Evolutionary conservation across 1,140 invertebrate genomes (phyloP).

Genomic region (Caligus rogercresseyi): DNA sequence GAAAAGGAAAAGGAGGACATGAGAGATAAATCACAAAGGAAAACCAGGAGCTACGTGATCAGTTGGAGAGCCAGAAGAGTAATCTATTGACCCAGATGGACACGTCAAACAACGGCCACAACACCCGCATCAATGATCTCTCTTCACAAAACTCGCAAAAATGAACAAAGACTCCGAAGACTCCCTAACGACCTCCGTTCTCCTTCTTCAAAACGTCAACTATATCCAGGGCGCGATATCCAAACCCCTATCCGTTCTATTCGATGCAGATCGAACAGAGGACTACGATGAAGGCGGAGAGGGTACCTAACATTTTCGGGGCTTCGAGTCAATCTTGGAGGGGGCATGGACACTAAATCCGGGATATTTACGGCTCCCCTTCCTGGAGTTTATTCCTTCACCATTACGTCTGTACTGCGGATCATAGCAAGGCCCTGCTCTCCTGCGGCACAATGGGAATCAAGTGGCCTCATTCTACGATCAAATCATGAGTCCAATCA

Average conservation of each 20-base stretch:
- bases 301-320: constrained; percentile 16
- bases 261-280: constrained; percentile 14
- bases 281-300: constrained; percentile 16
- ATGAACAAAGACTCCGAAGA: neutral
- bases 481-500: constrained; percentile 20
- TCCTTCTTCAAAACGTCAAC: neutral
- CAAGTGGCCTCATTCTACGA: constrained; percentile 19
- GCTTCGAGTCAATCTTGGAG: constrained; percentile 1
- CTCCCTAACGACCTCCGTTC: neutral
- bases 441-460: constrained; percentile 10
- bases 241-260: constrained; percentile 15
- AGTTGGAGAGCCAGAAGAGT: neutral
- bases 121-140: neutral
- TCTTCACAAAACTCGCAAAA: neutral
- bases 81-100: neutral
- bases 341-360: constrained; percentile 11
- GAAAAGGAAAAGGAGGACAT: constrained; percentile 10
- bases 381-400: constrained; percentile 15
- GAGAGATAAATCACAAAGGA: neutral
- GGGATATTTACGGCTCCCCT: constrained; percentile 16
- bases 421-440: constrained; percentile 12
- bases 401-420: constrained; percentile 12
- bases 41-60: neutral
- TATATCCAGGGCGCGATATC: neutral
- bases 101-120: neutral